Conservation (phyloP, 37 sponge, comb jelly and placozoan genomes). For the Aplysina aerophoba region DNA sequence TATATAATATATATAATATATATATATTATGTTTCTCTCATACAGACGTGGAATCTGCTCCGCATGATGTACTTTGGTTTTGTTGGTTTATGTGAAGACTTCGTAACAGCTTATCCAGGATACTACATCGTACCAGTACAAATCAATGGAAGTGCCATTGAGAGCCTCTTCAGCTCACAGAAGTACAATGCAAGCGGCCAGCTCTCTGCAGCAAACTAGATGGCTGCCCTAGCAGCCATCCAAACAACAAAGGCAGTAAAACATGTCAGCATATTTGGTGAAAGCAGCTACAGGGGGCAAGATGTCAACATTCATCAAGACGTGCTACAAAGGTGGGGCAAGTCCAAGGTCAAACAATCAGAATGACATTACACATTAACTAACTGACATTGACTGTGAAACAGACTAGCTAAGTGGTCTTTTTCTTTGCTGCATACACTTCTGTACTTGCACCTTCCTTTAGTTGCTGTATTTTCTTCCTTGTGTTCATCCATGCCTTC, state of each 20-base stretch:
- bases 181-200: conserved; percentile 35
- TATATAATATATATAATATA: too few relatives aligned
- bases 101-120: conserved; percentile 18
- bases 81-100: not conserved
- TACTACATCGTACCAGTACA: conserved; percentile 24
- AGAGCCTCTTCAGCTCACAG: conserved; percentile 18
- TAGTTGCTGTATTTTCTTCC: too few relatives aligned
- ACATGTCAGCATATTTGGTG: not conserved
- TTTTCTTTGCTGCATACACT: too few relatives aligned
- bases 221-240: not conserved
- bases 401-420: too few relatives aligned
- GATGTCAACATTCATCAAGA: not conserved
- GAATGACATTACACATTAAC: not conserved
- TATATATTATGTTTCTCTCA: too few relatives aligned
- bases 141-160: conserved; percentile 29
- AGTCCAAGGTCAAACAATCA: too few relatives aligned
- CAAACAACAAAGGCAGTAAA: conserved; percentile 17
- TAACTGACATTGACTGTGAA: not conserved
- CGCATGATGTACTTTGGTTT: conserved; percentile 29
- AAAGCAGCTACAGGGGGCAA: not conserved
- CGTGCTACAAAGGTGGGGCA: not conserved
- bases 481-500: not conserved
- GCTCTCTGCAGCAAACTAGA: conserved; percentile 35
- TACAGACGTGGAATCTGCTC: conserved; percentile 9
- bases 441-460: too few relatives aligned